Conservation (phyloP, 2,797 vertebrate species). For the Melanotaenia parkinsoni region DNA sequence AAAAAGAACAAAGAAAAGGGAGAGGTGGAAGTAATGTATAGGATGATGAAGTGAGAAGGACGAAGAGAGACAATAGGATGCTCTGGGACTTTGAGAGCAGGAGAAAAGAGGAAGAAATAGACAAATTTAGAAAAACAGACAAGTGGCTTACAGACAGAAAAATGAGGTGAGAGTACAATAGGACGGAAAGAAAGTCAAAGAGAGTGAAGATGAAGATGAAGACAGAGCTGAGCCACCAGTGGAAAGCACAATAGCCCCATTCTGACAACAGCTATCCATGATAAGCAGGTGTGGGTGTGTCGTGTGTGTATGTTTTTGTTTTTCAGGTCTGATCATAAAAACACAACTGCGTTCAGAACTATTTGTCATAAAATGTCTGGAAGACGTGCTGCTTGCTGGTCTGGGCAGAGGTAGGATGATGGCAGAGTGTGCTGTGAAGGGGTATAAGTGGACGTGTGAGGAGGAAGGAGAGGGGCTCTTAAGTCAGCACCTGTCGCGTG, state of each 20-base stretch:
- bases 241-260: conserved; percentile 75
- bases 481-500: conserved; percentile 83
- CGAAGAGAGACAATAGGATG: conserved; percentile 67
- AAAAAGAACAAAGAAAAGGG: conserved; percentile 68
- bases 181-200: conserved; percentile 19
- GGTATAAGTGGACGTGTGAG: conserved; percentile 63
- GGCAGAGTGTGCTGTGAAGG: conserved; percentile 59
- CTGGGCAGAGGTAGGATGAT: conserved; percentile 45
- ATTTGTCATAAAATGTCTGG: conserved; percentile 5
- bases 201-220: conserved; percentile 20
- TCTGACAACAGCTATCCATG: conserved; percentile 74
- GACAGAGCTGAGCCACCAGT: conserved; percentile 35
- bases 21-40: conserved; percentile 65
- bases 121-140: conserved; percentile 47
- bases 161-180: conserved; percentile 56
- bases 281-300: conserved; percentile 42
- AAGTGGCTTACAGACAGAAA: conserved; percentile 44
- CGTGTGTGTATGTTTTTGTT: conserved; percentile 17
- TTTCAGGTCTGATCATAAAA: conserved; percentile 21
- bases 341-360: conserved; percentile 5
- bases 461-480: conserved; percentile 68
- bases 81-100: conserved; percentile 47
- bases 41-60: conserved; percentile 70
- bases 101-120: conserved; percentile 33
- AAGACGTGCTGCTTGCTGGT: conserved; percentile 25